Conservation (phyloP, 23 tunicate species). For the Styela plicata region DNA sequence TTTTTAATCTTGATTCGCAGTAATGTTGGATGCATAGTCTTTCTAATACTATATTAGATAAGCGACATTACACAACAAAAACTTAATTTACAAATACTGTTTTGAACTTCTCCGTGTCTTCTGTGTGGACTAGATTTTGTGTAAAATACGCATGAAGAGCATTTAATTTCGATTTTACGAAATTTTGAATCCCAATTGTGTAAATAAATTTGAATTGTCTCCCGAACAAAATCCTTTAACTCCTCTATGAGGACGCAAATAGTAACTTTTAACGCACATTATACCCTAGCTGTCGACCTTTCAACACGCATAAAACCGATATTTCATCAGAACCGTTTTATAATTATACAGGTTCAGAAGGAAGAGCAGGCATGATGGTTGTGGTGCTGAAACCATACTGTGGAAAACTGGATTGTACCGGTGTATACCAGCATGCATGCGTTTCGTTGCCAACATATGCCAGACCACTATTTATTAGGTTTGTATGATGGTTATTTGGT, state of each 20-base stretch:
- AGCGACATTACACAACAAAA: too few species aligned
- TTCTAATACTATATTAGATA: too few species aligned
- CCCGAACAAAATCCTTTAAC: too few species aligned
- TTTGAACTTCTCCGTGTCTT: background rate
- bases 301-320: background rate
- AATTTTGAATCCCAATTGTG: background rate
- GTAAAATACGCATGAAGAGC: too few species aligned
- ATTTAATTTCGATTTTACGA: background rate
- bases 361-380: conserved; percentile 78
- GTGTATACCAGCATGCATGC: conserved; percentile 41
- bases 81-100: too few species aligned
- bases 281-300: too few species aligned
- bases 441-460: conserved; percentile 60
- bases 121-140: background rate
- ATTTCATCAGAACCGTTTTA: background rate
- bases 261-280: too few species aligned
- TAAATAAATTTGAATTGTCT: background rate
- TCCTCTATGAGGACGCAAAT: too few species aligned
- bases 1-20: too few species aligned
- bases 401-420: conserved; percentile 26
- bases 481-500: background rate
- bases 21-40: too few species aligned
- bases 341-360: conserved; percentile 51
- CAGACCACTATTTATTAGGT: conserved; percentile 76
- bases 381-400: conserved; percentile 36